Evolutionary conservation across 2,888 invertebrate species (phyloP).

Genomic region (Synergus gifuensis): DNA sequence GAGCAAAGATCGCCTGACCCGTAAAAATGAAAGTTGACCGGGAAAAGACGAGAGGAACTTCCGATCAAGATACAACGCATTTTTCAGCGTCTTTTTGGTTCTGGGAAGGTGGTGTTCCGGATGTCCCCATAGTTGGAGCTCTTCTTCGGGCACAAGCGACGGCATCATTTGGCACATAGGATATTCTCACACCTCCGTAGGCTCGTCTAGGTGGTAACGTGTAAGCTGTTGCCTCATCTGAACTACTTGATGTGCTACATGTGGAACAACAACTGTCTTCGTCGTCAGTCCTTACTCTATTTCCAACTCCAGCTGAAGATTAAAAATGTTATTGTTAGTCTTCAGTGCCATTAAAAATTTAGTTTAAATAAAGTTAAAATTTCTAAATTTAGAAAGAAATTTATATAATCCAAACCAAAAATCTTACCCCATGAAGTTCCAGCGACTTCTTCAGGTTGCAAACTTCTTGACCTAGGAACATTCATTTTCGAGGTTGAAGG

Average conservation of each 20-base stretch:
- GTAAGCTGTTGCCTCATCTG: constrained; percentile 93
- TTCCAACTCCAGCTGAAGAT: constrained; percentile 78
- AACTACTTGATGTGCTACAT: constrained; percentile 89
- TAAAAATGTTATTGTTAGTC: constrained; percentile 5
- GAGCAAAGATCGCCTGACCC: neutral
- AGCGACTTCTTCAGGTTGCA: constrained; percentile 80
- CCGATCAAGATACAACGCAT: constrained; percentile 90
- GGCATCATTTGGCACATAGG: constrained; percentile 95
- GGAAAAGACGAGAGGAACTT: constrained; percentile 14
- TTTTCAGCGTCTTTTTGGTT: constrained; percentile 86
- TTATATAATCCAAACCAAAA: neutral
- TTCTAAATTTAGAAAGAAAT: neutral
- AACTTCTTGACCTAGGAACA: constrained; percentile 79
- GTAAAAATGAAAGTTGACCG: neutral
- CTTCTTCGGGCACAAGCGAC: constrained; percentile 89
- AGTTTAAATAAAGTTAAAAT: neutral
- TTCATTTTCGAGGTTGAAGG: constrained; percentile 78
- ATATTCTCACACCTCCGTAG: constrained; percentile 93
- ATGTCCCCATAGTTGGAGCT: constrained; percentile 70
- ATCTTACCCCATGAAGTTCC: constrained; percentile 71
- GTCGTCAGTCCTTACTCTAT: constrained; percentile 73
- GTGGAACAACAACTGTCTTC: constrained; percentile 92
- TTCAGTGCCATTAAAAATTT: neutral
- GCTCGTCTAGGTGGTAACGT: constrained; percentile 90
- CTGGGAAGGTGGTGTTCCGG: constrained; percentile 61